Evolutionary conservation across 1,140 invertebrate species (phyloP), one percentile per base, ranked within the genome.

Genomic region (Oppia nitens): DNA sequence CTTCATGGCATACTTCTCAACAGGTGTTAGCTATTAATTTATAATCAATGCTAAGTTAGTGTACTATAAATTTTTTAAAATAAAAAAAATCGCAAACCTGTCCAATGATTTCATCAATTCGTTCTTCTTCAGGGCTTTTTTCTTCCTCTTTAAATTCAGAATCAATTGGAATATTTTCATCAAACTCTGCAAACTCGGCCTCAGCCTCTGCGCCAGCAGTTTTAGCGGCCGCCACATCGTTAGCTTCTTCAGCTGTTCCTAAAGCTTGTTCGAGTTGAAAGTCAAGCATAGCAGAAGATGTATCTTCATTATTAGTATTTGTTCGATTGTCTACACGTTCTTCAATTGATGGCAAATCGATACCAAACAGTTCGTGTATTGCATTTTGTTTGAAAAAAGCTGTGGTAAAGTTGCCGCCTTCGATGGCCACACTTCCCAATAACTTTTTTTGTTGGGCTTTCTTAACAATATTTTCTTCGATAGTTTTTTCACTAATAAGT

Each of bases 391-490:
- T 93, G 71, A 98, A 93, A 68, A 90, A 95, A 0, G 92, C 90
- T 14, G 95, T 95, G 3, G 93, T 98, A 70, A 99, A 99, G 71
- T 96, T 96, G 1, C 94, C 96, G 59, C 90, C 91, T 75, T 99
- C 96, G 66, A 99, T 98, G 20, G 96, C 93, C 66, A 98, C 77
- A 73, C 98, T 89, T 57, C 93, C 94, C 1, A 99, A 78, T 67
- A 95, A 74, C 64, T 92, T 77, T 69, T 99, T 99, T 71, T 98
- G 93, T 74, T 93, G 94, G 0, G 96, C 95, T 73, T 99, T 99
- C 69, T 94, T 95, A 57, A 98, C 73, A 66, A 99, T 99, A 74
- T 99, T 99, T 71, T 99, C 96, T 77, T 99, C 96, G 24, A 99
- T 85, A 11, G 96, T 98, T 72, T 83, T 86, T 71, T 95, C 88